These are phyloP conservation scores for Nasonovia ribisnigri DNA, from an alignment of 2,888 invertebrate genomes.

Conservation along the genomic window DNA sequence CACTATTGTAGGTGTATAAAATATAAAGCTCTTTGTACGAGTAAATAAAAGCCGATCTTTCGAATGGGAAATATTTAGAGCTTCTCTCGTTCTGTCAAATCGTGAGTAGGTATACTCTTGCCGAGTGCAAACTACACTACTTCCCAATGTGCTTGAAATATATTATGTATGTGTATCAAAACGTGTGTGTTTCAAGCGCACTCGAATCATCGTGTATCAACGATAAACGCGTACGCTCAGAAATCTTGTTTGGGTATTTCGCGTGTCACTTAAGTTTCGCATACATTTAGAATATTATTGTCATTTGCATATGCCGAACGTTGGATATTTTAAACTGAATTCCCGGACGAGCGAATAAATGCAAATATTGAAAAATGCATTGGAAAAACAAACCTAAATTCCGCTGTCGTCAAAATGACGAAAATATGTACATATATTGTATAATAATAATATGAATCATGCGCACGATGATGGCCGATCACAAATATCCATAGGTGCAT, in stretches of 20 bases:
- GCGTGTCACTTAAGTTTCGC: slow-evolving; percentile 14
- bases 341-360: not conserved
- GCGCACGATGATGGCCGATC: not conserved
- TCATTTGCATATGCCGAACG: not conserved
- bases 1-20: not conserved
- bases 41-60: not conserved
- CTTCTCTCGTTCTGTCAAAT: not conserved
- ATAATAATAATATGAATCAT: not conserved
- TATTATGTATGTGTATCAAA: not conserved
- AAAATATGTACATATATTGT: not conserved
- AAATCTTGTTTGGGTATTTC: slow-evolving; percentile 8
- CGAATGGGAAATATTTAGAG: not conserved
- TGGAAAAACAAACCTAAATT: not conserved
- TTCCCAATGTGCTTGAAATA: not conserved
- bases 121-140: not conserved
- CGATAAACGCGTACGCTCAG: slow-evolving; percentile 10
- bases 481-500: not conserved
- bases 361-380: not conserved
- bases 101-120: not conserved
- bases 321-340: not conserved
- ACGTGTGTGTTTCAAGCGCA: not conserved
- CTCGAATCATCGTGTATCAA: not conserved
- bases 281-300: not conserved
- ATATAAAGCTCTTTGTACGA: not conserved
- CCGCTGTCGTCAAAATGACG: not conserved